These are phyloP conservation scores for Tethea ocularis DNA, from an alignment of 2,888 invertebrate species.

Conservation along the genomic window DNA sequence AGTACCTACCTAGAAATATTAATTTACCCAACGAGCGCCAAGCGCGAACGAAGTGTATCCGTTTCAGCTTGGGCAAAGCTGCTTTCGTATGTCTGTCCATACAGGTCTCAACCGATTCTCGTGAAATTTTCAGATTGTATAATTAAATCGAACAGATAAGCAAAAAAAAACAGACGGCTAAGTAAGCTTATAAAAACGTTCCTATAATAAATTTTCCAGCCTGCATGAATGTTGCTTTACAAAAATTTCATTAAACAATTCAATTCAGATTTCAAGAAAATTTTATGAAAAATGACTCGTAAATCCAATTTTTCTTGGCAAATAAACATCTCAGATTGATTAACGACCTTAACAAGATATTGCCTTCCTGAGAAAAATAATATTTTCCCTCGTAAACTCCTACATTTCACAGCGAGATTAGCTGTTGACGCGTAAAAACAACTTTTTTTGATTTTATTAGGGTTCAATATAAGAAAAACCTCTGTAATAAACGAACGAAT, in stretches of 20 bases:
- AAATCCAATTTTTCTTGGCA: slow-evolving; percentile 1
- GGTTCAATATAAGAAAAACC: neutral
- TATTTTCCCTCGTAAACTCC: slow-evolving; percentile 18
- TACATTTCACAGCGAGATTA: slow-evolving; percentile 26
- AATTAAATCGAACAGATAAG: no score
- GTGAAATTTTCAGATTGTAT: no score
- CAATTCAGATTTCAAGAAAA: neutral
- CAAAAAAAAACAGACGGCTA: no score
- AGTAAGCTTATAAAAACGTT: no score
- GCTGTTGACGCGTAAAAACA: slow-evolving; percentile 25
- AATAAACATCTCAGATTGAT: slow-evolving; percentile 10
- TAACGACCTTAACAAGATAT: neutral
- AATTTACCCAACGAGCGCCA: neutral
- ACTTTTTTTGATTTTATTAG: slow-evolving; percentile 14
- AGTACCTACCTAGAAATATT: no score
- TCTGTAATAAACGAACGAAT: no score
- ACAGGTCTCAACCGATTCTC: no score
- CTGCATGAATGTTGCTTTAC: neutral
- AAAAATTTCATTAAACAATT: neutral
- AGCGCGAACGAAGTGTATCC: no score
- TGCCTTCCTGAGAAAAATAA: neutral
- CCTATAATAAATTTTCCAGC: no score
- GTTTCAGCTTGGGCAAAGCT: no score
- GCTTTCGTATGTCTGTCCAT: no score
- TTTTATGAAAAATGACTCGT: neutral